phyloP scores from a whole-genome alignment of 1,140 invertebrate genomes.

The Bombus breviceps region DNA sequence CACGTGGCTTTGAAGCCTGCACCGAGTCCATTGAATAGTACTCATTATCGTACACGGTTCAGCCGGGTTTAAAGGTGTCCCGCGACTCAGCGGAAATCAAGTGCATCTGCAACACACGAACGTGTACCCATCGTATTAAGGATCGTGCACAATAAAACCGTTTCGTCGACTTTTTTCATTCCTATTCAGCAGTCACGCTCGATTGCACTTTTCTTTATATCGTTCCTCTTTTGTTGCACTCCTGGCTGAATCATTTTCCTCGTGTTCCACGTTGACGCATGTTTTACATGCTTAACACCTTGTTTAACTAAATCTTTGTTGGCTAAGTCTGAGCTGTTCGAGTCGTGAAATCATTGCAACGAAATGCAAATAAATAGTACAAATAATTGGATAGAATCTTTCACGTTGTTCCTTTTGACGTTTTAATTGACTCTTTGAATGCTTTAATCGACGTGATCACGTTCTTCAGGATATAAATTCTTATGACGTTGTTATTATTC shows the following conservation, averaged over 20 bases:
- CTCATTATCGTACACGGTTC: slow-evolving; percentile 7
- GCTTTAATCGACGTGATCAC: no score
- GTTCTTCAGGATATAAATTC: no score
- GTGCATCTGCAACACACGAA: slow-evolving; percentile 6
- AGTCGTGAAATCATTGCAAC: neutral
- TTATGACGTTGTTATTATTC: no score
- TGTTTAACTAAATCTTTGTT: neutral
- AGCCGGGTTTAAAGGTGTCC: neutral
- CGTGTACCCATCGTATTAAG: slow-evolving; percentile 2
- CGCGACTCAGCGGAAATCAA: slow-evolving; percentile 47
- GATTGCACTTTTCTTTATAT: slow-evolving; percentile 18
- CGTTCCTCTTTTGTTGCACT: neutral
- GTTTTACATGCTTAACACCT: neutral
- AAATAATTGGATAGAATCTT: no score
- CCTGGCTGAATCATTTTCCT: neutral
- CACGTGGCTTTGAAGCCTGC: neutral
- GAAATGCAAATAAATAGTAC: no score
- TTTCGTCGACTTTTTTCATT: slow-evolving; percentile 28
- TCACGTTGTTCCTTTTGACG: no score
- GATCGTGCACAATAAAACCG: slow-evolving; percentile 22
- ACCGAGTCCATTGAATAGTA: neutral
- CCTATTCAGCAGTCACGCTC: slow-evolving; percentile 35
- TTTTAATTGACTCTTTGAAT: no score
- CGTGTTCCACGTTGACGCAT: neutral
- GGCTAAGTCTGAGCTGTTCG: neutral